These are phyloP conservation scores for Cyclophora punctaria DNA, from an alignment of 2,888 invertebrate genomes.

Conservation along the genomic window DNA sequence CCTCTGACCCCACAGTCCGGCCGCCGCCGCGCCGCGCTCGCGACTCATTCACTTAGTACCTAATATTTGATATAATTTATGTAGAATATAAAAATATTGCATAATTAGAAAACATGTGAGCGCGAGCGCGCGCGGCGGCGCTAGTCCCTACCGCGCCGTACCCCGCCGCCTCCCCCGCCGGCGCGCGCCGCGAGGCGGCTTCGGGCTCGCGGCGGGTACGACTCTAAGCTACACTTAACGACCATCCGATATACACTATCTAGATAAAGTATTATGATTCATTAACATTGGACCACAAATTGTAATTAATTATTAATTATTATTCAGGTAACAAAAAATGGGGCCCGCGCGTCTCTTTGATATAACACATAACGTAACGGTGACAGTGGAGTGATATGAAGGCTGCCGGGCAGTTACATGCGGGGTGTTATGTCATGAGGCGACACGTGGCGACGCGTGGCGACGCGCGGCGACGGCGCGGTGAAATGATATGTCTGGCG, in stretches of 20 bases:
- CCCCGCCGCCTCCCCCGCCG: too few species aligned
- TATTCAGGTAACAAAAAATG: slow-evolving; percentile 74
- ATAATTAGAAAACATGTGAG: slow-evolving; percentile 16
- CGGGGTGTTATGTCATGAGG: background rate
- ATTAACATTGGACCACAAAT: slow-evolving; percentile 75
- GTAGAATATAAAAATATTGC: slow-evolving; percentile 57
- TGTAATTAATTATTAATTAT: slow-evolving; percentile 68
- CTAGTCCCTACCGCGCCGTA: background rate
- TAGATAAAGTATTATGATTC: slow-evolving; percentile 70
- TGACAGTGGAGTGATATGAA: too few species aligned
- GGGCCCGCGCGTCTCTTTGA: slow-evolving; percentile 44
- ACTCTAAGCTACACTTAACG: slow-evolving; percentile 51
- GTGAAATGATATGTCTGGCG: slow-evolving; percentile 2
- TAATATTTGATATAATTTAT: slow-evolving; percentile 47
- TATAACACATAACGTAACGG: slow-evolving; percentile 22
- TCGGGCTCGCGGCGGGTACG: slow-evolving; percentile 16
- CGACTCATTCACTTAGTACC: slow-evolving; percentile 27
- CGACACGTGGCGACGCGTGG: background rate
- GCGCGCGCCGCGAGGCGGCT: slow-evolving; percentile 5
- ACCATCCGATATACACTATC: slow-evolving; percentile 59
- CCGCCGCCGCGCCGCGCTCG: slow-evolving; percentile 4
- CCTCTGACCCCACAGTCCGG: slow-evolving; percentile 38
- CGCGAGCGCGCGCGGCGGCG: slow-evolving; percentile 21
- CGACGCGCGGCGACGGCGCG: slow-evolving; percentile 6
- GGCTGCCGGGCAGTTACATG: slow-evolving; percentile 10